These are phyloP conservation scores for Philopedon plagiatum DNA, from an alignment of 2,888 invertebrate species.

Conservation along the genomic window DNA sequence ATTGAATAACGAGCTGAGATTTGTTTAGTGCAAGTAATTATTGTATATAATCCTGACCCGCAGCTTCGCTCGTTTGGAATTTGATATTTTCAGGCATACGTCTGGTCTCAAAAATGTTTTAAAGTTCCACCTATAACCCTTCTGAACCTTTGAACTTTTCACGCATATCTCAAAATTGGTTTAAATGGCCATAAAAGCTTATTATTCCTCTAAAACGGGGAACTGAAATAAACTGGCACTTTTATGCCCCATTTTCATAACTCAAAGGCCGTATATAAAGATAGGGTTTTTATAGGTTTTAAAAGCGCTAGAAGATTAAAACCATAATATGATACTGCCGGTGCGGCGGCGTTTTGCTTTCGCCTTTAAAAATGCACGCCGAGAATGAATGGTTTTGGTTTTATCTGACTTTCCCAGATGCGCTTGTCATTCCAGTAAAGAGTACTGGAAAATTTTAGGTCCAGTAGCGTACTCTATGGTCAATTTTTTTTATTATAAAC, in stretches of 20 bases:
- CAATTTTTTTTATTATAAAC: too few species aligned
- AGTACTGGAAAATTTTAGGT: background rate
- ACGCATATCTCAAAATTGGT: too few species aligned
- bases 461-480: too few species aligned
- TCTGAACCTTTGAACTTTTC: too few species aligned
- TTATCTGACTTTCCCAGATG: constrained; percentile 6
- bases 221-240: background rate
- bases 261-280: constrained; percentile 3
- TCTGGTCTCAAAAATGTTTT: too few species aligned
- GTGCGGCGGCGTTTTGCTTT: background rate
- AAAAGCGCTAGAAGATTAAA: constrained; percentile 12
- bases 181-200: background rate
- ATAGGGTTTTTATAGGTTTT: constrained; percentile 15
- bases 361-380: constrained; percentile 4
- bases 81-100: too few species aligned
- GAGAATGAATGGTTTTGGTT: constrained; percentile 1
- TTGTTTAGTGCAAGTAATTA: too few species aligned
- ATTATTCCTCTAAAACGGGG: background rate
- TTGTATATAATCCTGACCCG: too few species aligned
- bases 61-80: too few species aligned
- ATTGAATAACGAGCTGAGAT: too few species aligned
- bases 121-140: too few species aligned
- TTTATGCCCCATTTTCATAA: constrained; percentile 13
- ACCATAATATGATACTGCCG: constrained; percentile 8
- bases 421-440: background rate